These are phyloP conservation scores for Eilema sororculum DNA, from an alignment of 2,888 invertebrate genomes.

Conservation along the genomic window DNA sequence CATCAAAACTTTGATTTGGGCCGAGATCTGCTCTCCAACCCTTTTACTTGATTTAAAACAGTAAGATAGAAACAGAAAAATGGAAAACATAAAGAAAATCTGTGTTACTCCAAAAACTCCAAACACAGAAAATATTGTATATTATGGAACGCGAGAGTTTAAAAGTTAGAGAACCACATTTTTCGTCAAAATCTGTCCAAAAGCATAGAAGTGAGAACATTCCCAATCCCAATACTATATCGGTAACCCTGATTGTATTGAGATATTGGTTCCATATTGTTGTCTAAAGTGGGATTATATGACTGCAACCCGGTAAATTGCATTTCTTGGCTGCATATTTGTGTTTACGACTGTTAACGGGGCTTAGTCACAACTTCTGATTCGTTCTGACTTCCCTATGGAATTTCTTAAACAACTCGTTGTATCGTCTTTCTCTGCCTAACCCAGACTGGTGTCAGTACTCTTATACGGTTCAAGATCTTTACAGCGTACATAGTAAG, in stretches of 20 bases:
- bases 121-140: no score
- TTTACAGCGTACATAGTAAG: no score
- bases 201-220: no score
- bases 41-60: neutral
- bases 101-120: no score
- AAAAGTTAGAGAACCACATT: no score
- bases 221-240: neutral
- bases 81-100: no score
- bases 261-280: constrained; percentile 41
- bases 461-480: no score
- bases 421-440: neutral
- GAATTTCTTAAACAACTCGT: neutral
- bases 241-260: constrained; percentile 27
- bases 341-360: constrained; percentile 11
- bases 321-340: neutral
- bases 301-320: constrained; percentile 26
- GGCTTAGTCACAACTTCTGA: constrained; percentile 3
- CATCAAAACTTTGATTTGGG: neutral
- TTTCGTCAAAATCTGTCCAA: no score
- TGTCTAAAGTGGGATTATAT: constrained; percentile 52
- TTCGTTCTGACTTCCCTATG: neutral
- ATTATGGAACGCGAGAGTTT: no score
- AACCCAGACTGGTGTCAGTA: no score
- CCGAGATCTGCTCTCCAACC: neutral
- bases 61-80: no score